Base-by-base conservation (phyloP, 2,113 vertebrate species). In the Lagopus muta region DNA sequence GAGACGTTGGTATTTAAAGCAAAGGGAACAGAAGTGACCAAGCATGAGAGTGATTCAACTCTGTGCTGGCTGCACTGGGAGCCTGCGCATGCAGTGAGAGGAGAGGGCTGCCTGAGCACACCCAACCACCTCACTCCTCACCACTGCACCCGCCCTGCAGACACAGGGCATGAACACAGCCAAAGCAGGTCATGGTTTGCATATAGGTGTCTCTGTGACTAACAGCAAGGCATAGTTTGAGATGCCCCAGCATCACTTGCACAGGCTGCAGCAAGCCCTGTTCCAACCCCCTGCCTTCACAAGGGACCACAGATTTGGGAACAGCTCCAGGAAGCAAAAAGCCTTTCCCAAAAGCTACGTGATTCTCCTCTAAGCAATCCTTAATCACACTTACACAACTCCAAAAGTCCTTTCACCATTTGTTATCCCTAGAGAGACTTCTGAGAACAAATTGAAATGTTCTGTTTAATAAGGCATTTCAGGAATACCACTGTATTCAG, bases 331-430 rank as follows among this genome's bases (percentile, higher is more conserved):
- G 17, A 45, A 60, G 52, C 45, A 42, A 72, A 13, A 90, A 90
- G 42, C 14, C 16, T 60, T 52, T 82, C 52, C 24, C 9, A 32
- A 75, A 87, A 60, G 4, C 2, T 2, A 18, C 1, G 1, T 0
- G 7, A 88, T 10, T 7, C 10, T 47, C 20, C 18, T 34, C 27
- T 50, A 66, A 13, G 3, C 21, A 75, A 67, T 42, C 13, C 22
- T 22, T 34, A 82, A 27, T 30, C 42, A 48, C 65, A 70, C 34
- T 34, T 36, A 55, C 19, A 17, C 40, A 50, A 64, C 47, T 54
- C 18, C 30, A 69, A 73, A 48, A 82, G 40, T 48, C 22, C 28
- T 65, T 88, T 55, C 45, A 47, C 25, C 27, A 21, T 78, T 72
- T 79, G 70, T 65, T 65, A 55, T 66, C 50, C 61, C 57, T n/a